Evolutionary conservation across 2,797 vertebrate species (phyloP), one percentile per base, ranked within the genome.

Genomic region (Lithobates pipiens): DNA sequence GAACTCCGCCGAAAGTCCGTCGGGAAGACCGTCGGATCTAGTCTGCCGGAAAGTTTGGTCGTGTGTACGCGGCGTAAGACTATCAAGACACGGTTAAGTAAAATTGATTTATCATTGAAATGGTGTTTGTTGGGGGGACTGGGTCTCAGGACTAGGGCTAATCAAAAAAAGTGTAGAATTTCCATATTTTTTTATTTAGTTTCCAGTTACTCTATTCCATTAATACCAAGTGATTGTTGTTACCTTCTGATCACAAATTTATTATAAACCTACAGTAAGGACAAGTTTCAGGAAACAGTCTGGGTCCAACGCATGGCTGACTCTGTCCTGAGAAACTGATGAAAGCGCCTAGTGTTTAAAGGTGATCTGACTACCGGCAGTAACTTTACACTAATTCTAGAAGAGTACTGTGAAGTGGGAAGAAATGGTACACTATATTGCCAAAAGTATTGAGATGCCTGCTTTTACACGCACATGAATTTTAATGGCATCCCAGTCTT

Each of bases 371-470:
- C 79, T 78, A 42, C 74, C 25, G 70, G 63, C 78, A 70, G 84
- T 81, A 85, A 85, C 84, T 76, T 85, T 81, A 85, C 44, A 76
- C 84, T 85, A 80, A 85, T 76, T 75, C 84, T 80, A 80, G 70
- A 36, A 61, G 57, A 63, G 83, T 80, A 74, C 42, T 74, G 72
- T 72, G 70, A 76, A 81, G 78, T 85, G 81, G 84, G 78, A 85
- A 80, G 84, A n/a, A 46, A 85, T 85, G 46, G 72, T 76, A 75
- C 42, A n/a, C 23, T 23, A 21, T 5, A 70, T 18, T 10, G 39
- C 39, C 32, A 32, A 32, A 32, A 32, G 32, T 32, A 32, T 32
- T 32, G 32, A 4, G 32, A 32, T 3, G 3, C 32, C 32, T 32
- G 32, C 32, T 3, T 32, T 32, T 32, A 32, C 32, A 32, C 32